phyloP scores from a whole-genome alignment of 2,797 vertebrate species.

The Eulemur albifrons region DNA sequence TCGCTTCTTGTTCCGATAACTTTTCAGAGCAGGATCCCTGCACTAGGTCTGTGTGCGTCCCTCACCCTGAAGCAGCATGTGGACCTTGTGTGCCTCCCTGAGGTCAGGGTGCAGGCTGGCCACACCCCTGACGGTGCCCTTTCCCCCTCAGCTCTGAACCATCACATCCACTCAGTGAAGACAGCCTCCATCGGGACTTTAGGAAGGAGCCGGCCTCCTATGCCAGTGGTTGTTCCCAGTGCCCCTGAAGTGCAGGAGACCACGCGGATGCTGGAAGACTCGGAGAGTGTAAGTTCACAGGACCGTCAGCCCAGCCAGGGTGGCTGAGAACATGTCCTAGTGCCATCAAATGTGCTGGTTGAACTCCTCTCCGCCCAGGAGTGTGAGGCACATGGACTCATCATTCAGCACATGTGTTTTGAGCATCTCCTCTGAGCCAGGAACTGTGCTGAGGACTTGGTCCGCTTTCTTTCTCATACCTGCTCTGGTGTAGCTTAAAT shows the following conservation, averaged over 20 bases:
- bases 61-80: not conserved
- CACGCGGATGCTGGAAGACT: slow-evolving; percentile 95
- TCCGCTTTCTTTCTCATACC: not conserved
- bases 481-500: not conserved
- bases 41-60: not conserved
- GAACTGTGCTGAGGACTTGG: not conserved
- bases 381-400: fast-evolving
- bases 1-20: not conserved
- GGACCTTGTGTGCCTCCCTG: not conserved
- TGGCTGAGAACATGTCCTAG: not conserved
- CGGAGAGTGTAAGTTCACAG: slow-evolving; percentile 92
- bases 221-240: slow-evolving; percentile 95
- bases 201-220: slow-evolving; percentile 93
- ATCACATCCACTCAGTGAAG: slow-evolving; percentile 92
- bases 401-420: fast-evolving
- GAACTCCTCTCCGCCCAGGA: not conserved
- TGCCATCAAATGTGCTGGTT: not conserved
- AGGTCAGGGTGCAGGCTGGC: not conserved
- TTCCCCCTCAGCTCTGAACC: slow-evolving; percentile 84
- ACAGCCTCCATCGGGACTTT: slow-evolving; percentile 97
- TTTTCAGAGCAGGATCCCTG: not conserved
- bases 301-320: not conserved
- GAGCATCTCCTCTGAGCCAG: not conserved
- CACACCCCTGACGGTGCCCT: not conserved
- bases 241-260: slow-evolving; percentile 95